A percentile compares a stretch with the other conserved stretches of the same genome.
These are phyloP conservation scores for Tolypeutes matacus DNA, from an alignment of 2,797 vertebrate genomes.

Conservation along the genomic window DNA sequence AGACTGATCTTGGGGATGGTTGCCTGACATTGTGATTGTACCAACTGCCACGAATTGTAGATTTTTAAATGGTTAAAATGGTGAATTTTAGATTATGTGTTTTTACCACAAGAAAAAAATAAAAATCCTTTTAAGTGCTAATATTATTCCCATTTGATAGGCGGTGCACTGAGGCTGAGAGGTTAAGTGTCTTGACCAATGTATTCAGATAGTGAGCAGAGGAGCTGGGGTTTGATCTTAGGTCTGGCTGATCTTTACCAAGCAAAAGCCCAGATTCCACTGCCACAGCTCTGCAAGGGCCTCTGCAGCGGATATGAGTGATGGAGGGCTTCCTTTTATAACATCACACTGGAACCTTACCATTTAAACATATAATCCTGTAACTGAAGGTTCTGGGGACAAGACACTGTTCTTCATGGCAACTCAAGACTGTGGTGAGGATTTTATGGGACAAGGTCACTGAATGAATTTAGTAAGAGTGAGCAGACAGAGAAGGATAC, in stretches of 20 bases:
- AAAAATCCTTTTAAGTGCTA: not conserved
- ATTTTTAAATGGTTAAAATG: not conserved
- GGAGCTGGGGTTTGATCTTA: not conserved
- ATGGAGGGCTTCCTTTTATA: not conserved
- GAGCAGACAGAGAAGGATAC: not conserved
- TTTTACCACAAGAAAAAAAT: not conserved
- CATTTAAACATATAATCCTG: not conserved
- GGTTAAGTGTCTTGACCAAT: not conserved
- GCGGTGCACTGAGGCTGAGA: not conserved
- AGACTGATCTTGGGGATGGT: not conserved
- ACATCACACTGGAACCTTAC: not conserved
- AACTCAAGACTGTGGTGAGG: not conserved
- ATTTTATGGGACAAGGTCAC: not conserved
- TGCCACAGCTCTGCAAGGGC: not conserved
- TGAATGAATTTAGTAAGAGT: not conserved
- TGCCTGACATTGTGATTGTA: not conserved
- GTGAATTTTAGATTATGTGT: not conserved
- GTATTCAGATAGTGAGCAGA: not conserved
- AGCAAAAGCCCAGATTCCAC: not conserved
- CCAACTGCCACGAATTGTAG: not conserved
- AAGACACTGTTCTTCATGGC: not conserved
- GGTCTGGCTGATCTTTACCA: not conserved
- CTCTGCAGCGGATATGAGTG: not conserved
- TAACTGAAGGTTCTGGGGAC: not conserved
- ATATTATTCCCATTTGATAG: not conserved